phyloP scores from a whole-genome alignment of 2,113 vertebrate species.

The Rhipidura dahli region DNA sequence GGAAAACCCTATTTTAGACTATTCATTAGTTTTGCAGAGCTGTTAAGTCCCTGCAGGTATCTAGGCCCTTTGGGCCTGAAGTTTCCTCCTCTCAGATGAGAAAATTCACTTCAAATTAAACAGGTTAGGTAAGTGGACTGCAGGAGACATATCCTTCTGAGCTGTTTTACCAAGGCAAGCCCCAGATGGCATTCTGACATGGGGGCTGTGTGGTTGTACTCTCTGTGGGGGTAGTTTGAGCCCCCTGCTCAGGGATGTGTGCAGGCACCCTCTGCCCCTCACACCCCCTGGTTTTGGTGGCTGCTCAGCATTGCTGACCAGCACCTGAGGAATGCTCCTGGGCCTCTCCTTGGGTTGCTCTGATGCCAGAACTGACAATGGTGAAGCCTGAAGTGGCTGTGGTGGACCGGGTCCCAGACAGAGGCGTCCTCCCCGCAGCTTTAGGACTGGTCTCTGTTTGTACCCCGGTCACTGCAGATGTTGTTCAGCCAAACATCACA shows the following conservation, averaged over 20 bases:
- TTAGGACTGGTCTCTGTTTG: background rate
- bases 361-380: background rate
- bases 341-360: background rate
- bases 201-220: rapidly evolving
- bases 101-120: background rate
- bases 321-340: rapidly evolving
- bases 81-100: background rate
- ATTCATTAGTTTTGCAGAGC: background rate
- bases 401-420: rapidly evolving
- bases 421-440: background rate
- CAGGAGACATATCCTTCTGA: background rate
- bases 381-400: background rate
- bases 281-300: rapidly evolving
- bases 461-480: background rate
- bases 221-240: rapidly evolving
- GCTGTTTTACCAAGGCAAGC: background rate
- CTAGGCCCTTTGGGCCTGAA: background rate
- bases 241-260: rapidly evolving
- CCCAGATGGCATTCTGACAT: rapidly evolving
- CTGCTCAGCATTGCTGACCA: rapidly evolving
- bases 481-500: background rate
- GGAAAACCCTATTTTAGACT: background rate
- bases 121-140: background rate
- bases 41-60: background rate
- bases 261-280: rapidly evolving